phyloP scores from a whole-genome alignment of 2,113 vertebrate genomes.

The Mugil cephalus region DNA sequence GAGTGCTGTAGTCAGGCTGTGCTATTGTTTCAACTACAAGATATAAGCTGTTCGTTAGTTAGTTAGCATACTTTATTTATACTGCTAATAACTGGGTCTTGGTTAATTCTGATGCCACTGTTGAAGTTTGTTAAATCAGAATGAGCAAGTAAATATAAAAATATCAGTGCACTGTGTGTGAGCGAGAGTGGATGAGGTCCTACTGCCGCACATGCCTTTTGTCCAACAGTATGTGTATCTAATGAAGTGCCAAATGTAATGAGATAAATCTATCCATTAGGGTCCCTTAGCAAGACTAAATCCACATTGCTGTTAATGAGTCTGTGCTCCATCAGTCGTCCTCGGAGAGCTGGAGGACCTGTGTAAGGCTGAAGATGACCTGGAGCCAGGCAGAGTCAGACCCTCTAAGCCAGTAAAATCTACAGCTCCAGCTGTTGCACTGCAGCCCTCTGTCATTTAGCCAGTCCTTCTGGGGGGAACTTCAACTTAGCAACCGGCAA shows the following conservation, averaged over 20 bases:
- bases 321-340: slow-evolving; percentile 66
- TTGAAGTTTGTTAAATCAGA: background rate
- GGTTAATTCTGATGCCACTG: background rate
- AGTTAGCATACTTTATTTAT: no score
- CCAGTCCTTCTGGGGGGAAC: slow-evolving; percentile 54
- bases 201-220: slow-evolving; percentile 38
- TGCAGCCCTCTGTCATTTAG: slow-evolving; percentile 56
- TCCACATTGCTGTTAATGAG: slow-evolving; percentile 81
- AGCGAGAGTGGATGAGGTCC: slow-evolving; percentile 18
- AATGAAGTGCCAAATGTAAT: slow-evolving; percentile 78
- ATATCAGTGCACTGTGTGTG: slow-evolving; percentile 1
- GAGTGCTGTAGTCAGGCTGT: no score
- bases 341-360: slow-evolving; percentile 62
- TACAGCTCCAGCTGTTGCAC: slow-evolving; percentile 68
- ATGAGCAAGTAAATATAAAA: background rate
- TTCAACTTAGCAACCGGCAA: slow-evolving; percentile 53
- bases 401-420: slow-evolving; percentile 61
- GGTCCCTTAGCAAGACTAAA: slow-evolving; percentile 78
- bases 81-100: background rate
- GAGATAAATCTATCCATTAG: slow-evolving; percentile 83
- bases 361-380: slow-evolving; percentile 52
- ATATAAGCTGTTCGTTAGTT: no score
- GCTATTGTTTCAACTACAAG: no score
- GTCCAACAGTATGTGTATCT: slow-evolving; percentile 50
- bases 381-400: slow-evolving; percentile 54